Conservation (phyloP, 2,888 invertebrate genomes). For the Torymus auratus region DNA sequence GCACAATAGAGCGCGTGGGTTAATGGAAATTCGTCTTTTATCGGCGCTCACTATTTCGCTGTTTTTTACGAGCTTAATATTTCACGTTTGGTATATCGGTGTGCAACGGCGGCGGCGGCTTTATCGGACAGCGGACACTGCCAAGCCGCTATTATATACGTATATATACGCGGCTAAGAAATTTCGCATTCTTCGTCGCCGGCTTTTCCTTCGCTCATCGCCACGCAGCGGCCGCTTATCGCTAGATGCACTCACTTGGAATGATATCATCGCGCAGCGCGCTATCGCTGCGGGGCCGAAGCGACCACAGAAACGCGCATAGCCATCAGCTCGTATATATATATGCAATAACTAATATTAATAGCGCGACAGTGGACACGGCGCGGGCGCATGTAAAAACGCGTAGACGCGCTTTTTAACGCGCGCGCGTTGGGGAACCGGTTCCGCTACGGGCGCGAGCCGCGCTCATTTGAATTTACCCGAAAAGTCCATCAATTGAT, state of each 20-base stretch:
- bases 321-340: too few relatives aligned
- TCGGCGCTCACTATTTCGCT: constrained; percentile 8
- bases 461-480: constrained; percentile 50
- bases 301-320: neutral
- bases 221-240: too few relatives aligned
- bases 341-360: constrained; percentile 31
- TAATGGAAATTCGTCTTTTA: constrained; percentile 40
- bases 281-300: too few relatives aligned
- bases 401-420: neutral
- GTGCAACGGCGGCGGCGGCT: neutral
- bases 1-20: neutral
- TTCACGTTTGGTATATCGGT: constrained; percentile 10
- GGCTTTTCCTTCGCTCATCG: too few relatives aligned
- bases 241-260: neutral
- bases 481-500: constrained; percentile 56
- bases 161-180: neutral
- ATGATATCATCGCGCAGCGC: neutral
- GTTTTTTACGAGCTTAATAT: constrained; percentile 29
- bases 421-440: constrained; percentile 24
- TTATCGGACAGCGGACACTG: neutral
- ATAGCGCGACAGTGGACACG: constrained; percentile 1
- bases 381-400: neutral
- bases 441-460: constrained; percentile 4
- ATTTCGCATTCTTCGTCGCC: neutral
- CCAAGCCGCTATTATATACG: too few relatives aligned